phyloP scores from a whole-genome alignment of 2,113 vertebrate genomes.

The Rhinoderma darwinii region DNA sequence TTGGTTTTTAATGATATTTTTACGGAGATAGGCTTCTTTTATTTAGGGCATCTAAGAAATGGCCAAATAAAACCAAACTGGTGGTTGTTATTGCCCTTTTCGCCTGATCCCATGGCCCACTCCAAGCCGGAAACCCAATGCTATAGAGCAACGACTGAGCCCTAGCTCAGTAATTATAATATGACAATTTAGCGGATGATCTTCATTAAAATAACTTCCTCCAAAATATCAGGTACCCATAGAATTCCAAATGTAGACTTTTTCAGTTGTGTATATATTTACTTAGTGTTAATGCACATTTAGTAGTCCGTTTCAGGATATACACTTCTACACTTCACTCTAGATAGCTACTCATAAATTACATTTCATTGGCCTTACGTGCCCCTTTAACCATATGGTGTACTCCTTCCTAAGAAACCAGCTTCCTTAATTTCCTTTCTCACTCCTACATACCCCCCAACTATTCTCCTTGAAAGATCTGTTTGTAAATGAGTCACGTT shows the following conservation, averaged over 20 bases:
- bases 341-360: slow-evolving; percentile 33
- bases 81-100: too few species aligned
- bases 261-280: background rate
- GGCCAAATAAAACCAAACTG: too few species aligned
- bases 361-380: slow-evolving; percentile 47
- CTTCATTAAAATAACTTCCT: background rate
- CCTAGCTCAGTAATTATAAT: background rate
- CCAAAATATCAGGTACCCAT: background rate
- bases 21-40: too few species aligned
- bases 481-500: slow-evolving; percentile 30
- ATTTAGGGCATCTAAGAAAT: too few species aligned
- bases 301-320: slow-evolving; percentile 26
- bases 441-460: slow-evolving; percentile 11
- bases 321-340: background rate
- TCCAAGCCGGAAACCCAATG: background rate
- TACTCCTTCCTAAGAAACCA: slow-evolving; percentile 7
- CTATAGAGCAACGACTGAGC: background rate
- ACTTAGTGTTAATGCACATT: background rate
- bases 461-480: slow-evolving; percentile 25
- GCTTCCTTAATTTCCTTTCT: slow-evolving; percentile 45
- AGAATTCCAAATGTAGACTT: background rate
- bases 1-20: too few species aligned
- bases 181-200: background rate
- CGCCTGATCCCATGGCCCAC: background rate
- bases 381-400: slow-evolving; percentile 30